Base-by-base conservation (phyloP, 2,888 invertebrate species). In the Tenthredo livida region DNA sequence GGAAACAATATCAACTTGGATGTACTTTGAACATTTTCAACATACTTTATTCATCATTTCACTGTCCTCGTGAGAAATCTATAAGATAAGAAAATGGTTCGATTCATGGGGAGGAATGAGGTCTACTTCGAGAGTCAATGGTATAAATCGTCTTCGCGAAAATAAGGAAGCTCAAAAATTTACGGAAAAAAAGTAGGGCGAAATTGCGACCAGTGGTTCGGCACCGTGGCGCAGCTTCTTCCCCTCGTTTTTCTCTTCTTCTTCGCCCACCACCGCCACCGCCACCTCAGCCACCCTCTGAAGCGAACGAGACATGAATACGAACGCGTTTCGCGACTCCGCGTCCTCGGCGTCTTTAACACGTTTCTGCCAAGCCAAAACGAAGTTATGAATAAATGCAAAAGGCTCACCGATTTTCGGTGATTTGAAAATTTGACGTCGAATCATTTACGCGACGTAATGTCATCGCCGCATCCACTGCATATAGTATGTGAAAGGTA, bases 311-410 rank as follows among this genome's bases (percentile, higher is more conserved):
- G 83, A 83, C 83, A 29, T 67, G 83, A 83, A 83, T 83, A 83
- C 67, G 61, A 50, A 70, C 43, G 65, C 25, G 47, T 83, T 50
- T 29, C 67, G 65, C 43, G 67, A 83, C 70, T 43, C 83, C 40
- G 83, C 50, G 47, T 83, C 67, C 37, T 83, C 25, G 47, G 83
- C 67, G 67, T 83, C 67, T 83, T 83, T 47, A 70, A 83, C 83
- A 83, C 83, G 83, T 83, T 83, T 29, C 21, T 37, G 67, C 40
- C n/a, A 47, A 15, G 50, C 29, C 67, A 33, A 47, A 83, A 83
- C 83, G 83, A 83, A 70, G 25, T 83, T 67, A 83, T 83, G 67
- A 83, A 83, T 83, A 83, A 83, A 83, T 83, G 83, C n/a, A 83
- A 70, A 47, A 83, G 65, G 25, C 21, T 47, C 67, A 33, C 67